Evolutionary conservation across 2,888 invertebrate species (phyloP).

Genomic region (Polydrusus tereticollis): DNA sequence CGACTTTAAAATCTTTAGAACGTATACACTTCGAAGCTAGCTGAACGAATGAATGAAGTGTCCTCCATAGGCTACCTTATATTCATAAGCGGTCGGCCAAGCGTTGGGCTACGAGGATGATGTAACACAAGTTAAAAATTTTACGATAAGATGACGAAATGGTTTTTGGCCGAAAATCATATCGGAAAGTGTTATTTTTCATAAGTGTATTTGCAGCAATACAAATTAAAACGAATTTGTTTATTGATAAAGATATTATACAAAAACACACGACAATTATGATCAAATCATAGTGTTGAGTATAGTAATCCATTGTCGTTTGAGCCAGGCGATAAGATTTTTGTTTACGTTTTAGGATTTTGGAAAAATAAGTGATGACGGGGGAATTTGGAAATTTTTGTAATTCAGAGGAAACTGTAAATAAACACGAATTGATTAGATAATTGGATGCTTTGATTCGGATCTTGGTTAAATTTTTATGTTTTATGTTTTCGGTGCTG

Average conservation of each 20-base stretch:
- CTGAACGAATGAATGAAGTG: constrained; percentile 41
- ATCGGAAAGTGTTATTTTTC: constrained; percentile 58
- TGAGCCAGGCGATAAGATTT: not conserved
- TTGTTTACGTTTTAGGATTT: not conserved
- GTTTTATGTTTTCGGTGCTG: too few relatives aligned
- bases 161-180: constrained; percentile 51
- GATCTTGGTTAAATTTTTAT: too few relatives aligned
- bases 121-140: constrained; percentile 30
- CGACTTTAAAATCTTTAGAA: not conserved
- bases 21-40: not conserved
- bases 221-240: constrained; percentile 2
- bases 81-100: constrained; percentile 18
- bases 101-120: constrained; percentile 22
- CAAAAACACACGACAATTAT: constrained; percentile 3
- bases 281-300: not conserved
- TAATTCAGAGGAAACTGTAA: too few relatives aligned
- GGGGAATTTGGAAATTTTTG: too few relatives aligned
- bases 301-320: not conserved
- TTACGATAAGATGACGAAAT: constrained; percentile 48
- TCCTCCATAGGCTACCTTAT: constrained; percentile 17
- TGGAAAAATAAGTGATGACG: not conserved
- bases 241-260: not conserved
- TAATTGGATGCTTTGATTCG: too few relatives aligned
- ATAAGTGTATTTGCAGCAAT: not conserved
- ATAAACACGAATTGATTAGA: too few relatives aligned